Evolutionary conservation across 2,888 invertebrate species (phyloP).

Genomic region (Tenodera sinensis): DNA sequence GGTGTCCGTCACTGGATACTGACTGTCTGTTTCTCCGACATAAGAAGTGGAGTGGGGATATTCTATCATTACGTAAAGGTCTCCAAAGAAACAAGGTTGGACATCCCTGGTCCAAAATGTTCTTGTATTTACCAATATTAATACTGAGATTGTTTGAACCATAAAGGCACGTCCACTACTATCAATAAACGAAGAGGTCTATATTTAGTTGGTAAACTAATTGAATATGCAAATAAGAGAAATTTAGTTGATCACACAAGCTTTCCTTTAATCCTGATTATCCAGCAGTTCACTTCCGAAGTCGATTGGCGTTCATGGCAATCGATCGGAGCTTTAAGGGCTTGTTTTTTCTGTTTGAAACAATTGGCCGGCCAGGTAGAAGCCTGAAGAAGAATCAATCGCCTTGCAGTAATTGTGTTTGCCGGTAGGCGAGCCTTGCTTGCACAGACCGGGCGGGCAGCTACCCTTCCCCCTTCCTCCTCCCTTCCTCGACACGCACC

Average conservation of each 20-base stretch:
- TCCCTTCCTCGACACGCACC: background rate
- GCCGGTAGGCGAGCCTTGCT: background rate
- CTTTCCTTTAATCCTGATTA: background rate
- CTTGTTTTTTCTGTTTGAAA: background rate
- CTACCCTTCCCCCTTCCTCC: no score
- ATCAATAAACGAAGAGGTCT: no score
- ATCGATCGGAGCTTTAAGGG: background rate
- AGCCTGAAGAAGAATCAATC: background rate
- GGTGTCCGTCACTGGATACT: no score
- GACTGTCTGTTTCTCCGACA: no score
- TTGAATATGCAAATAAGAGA: background rate
- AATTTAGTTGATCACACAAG: background rate
- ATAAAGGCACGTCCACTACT: no score
- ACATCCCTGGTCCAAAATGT: no score
- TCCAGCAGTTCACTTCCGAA: background rate
- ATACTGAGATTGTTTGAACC: no score
- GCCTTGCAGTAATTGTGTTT: background rate
- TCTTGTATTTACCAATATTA: no score
- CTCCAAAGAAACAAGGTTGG: no score
- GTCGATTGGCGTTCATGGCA: background rate
- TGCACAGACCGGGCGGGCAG: background rate
- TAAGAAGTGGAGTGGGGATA: no score
- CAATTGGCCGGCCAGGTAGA: background rate
- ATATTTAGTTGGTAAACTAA: no score
- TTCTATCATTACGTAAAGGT: no score